Conservation (phyloP, 2,888 invertebrate genomes). For the Melolontha melolontha region DNA sequence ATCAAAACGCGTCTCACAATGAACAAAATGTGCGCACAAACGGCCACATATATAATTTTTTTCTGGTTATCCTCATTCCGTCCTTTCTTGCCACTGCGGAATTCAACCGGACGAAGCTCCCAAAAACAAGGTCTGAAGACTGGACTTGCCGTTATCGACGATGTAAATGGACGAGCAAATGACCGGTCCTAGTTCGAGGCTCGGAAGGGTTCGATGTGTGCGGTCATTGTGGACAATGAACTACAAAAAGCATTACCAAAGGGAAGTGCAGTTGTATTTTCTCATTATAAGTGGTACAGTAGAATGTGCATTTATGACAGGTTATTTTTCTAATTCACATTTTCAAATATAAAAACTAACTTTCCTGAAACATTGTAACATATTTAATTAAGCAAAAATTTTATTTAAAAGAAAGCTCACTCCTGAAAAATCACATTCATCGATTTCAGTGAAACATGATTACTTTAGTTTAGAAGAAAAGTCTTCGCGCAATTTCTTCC, state of each 20-base stretch:
- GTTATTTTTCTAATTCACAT: not conserved
- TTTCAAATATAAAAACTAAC: too few species aligned
- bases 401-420: too few species aligned
- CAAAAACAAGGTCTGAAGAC: slow-evolving; percentile 44
- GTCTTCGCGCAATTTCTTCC: too few species aligned
- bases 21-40: slow-evolving; percentile 17
- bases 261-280: not conserved
- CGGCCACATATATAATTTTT: slow-evolving; percentile 35
- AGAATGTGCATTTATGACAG: not conserved
- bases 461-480: too few species aligned
- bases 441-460: too few species aligned
- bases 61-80: not conserved
- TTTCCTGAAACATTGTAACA: too few species aligned
- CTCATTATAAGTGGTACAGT: too few species aligned
- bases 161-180: slow-evolving; percentile 46
- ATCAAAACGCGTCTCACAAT: slow-evolving; percentile 27
- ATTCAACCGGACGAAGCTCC: slow-evolving; percentile 1
- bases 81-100: not conserved
- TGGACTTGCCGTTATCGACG: slow-evolving; percentile 45
- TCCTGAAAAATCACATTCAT: too few species aligned
- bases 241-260: slow-evolving; percentile 5
- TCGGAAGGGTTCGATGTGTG: slow-evolving; percentile 43
- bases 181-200: slow-evolving; percentile 29
- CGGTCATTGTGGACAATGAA: slow-evolving; percentile 39
- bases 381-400: too few species aligned